phyloP scores from a whole-genome alignment of 2,888 invertebrate species.

The Sussaba pulchella region DNA sequence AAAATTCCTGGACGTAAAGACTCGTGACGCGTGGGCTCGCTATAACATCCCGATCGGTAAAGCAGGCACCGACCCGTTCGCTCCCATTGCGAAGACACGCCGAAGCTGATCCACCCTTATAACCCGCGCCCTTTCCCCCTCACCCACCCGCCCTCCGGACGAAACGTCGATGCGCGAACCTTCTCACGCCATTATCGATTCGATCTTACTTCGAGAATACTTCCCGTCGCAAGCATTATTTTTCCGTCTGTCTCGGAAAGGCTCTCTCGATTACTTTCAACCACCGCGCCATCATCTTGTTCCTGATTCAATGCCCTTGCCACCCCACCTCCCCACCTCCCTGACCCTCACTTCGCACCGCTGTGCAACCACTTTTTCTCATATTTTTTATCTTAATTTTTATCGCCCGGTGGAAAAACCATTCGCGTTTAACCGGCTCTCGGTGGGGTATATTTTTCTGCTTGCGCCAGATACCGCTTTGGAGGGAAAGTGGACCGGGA shows the following conservation, averaged over 20 bases:
- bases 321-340: no score
- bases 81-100: conserved; percentile 54
- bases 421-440: conserved; percentile 13
- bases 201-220: conserved; percentile 55
- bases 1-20: conserved; percentile 60
- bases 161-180: conserved; percentile 19
- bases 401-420: conserved; percentile 7
- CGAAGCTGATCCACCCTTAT: conserved; percentile 31
- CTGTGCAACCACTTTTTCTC: background rate
- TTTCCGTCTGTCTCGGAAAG: conserved; percentile 10
- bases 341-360: background rate
- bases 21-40: conserved; percentile 50
- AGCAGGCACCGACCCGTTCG: conserved; percentile 29
- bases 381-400: background rate
- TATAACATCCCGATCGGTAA: conserved; percentile 55
- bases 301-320: background rate
- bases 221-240: conserved; percentile 26
- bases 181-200: conserved; percentile 58
- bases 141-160: background rate
- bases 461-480: conserved; percentile 18
- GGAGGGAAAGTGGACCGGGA: background rate
- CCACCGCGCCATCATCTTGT: conserved; percentile 19
- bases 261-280: conserved; percentile 27
- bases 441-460: conserved; percentile 11
- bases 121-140: background rate